These are phyloP conservation scores for Pogonus chalceus DNA, from an alignment of 1,140 invertebrate species.

Conservation along the genomic window DNA sequence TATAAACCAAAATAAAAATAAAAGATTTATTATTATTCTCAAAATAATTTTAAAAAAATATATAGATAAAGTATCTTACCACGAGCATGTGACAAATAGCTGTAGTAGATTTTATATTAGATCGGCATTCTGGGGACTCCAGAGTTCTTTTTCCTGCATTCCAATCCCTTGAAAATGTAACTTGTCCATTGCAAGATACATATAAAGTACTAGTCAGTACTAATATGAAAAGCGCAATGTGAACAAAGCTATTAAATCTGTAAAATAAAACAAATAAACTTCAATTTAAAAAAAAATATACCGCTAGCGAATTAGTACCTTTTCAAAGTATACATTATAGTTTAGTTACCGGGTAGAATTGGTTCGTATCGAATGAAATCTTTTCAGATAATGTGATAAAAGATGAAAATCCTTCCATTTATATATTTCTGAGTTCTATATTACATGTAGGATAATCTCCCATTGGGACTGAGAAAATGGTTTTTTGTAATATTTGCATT, in stretches of 20 bases:
- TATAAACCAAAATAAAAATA: too few relatives aligned
- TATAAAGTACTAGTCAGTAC: neutral
- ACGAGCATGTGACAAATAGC: neutral
- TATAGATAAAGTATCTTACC: too few relatives aligned
- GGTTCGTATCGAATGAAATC: neutral
- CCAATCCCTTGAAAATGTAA: neutral
- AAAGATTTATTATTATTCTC: too few relatives aligned
- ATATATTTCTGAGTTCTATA: neutral
- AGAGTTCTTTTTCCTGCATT: neutral
- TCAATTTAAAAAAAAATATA: too few relatives aligned
- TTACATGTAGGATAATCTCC: neutral
- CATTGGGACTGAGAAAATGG: neutral
- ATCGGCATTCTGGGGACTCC: neutral
- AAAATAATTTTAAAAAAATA: too few relatives aligned
- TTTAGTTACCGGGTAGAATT: neutral
- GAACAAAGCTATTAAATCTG: neutral
- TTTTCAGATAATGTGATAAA: constrained; percentile 5
- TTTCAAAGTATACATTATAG: neutral
- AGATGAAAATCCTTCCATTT: neutral
- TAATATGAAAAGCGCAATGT: neutral
- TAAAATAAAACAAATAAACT: neutral
- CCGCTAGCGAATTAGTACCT: neutral
- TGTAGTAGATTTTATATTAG: neutral
- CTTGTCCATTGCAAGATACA: neutral
- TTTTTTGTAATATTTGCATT: constrained; percentile 3